These are phyloP conservation scores for Amblyopsis rosae DNA, from an alignment of 2,113 vertebrate genomes.

Conservation along the genomic window DNA sequence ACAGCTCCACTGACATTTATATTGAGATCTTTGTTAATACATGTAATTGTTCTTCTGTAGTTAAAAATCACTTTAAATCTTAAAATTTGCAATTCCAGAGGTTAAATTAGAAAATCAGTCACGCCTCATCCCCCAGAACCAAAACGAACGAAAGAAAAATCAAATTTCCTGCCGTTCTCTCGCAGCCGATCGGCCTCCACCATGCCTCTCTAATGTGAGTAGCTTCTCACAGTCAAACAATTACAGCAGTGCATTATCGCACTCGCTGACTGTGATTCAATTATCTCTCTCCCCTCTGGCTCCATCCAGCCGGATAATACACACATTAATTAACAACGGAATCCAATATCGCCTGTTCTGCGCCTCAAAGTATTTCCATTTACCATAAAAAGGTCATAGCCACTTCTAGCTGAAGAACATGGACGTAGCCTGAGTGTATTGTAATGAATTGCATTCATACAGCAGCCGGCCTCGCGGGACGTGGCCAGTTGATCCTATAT, in stretches of 20 bases:
- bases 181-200: conserved; percentile 53
- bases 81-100: conserved; percentile 16
- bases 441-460: conserved; percentile 56
- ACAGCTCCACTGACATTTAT: too few species aligned
- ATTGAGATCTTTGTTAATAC: too few species aligned
- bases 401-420: conserved; percentile 63
- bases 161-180: conserved; percentile 54
- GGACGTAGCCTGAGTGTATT: conserved; percentile 51
- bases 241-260: conserved; percentile 72
- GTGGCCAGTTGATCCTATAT: too few species aligned
- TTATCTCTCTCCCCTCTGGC: conserved; percentile 70
- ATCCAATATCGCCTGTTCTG: conserved; percentile 74
- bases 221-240: conserved; percentile 70
- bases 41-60: neutral
- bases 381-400: conserved; percentile 71
- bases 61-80: conserved; percentile 1
- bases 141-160: conserved; percentile 37
- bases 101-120: conserved; percentile 59
- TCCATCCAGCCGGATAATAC: conserved; percentile 72
- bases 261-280: conserved; percentile 76
- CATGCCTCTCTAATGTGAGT: conserved; percentile 57
- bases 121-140: conserved; percentile 52
- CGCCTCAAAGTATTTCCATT: conserved; percentile 74
- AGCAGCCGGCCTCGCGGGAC: conserved; percentile 13
- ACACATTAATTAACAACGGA: conserved; percentile 77